Base-by-base conservation (phyloP, 2,888 invertebrate genomes). In the Homarus gammarus region DNA sequence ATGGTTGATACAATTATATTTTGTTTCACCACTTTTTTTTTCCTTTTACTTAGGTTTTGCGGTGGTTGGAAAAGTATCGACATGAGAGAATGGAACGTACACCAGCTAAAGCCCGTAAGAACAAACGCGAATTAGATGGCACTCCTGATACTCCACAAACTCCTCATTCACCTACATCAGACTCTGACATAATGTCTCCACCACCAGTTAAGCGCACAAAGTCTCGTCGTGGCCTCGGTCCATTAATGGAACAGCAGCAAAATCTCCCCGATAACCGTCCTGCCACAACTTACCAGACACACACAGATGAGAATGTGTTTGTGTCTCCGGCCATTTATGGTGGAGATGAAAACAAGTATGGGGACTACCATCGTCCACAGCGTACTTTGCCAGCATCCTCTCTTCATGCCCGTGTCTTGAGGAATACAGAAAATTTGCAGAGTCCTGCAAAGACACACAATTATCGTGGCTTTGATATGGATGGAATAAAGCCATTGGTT, bases 161-260 rank as follows among this genome's bases (percentile, higher is more conserved):
- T 15, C 86, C 90, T 8, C 73, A 51, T 72, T 75, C 90, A 36
- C 90, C 90, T 10, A 38, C 81, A 8, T 91, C 91, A 31, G 91
- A 91, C 15, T 78, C 72, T 22, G 91, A 91, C 61, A 84, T 91
- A 31, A 88, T 91, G 84, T 88, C 91, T 40, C 91, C 91, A 22
- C 91, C 91, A 36, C 91, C 91, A 33, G 88, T 91, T 31, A 91
- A 91, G 44, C 84, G 91, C 40, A 88, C 90, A 33, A 91, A 91
- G 33, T 91, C 91, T 38, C 84, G 90, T 10, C 87, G 91, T 64
- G 90, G 87, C 15, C 78, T 91, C 3, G 90, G 91, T 8, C 91
- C 91, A 3, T 70, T 91, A n/a, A 91, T 91, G 91, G 91, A 91
- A 31, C 84, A 84, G 27, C 85, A 88, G 5, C 86, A 87, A 27